Evolutionary conservation across 2,113 vertebrate genomes (phyloP).

Genomic region (Ctenomys sociabilis): DNA sequence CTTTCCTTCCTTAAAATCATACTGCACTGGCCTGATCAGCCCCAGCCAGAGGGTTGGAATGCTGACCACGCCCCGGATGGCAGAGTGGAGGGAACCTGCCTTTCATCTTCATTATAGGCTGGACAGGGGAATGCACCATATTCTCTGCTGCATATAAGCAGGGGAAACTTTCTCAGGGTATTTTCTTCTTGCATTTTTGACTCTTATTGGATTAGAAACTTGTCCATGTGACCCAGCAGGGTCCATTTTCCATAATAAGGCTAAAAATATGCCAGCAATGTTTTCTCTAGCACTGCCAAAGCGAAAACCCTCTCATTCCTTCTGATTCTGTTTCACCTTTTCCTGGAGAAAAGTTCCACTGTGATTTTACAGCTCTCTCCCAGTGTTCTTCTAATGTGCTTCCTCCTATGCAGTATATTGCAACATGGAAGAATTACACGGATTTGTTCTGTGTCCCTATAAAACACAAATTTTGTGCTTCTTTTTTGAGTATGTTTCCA

Average conservation of each 20-base stretch:
- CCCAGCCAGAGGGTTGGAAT: constrained; percentile 86
- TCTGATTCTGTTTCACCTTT: constrained; percentile 50
- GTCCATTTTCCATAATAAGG: constrained; percentile 88
- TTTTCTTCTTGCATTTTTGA: constrained; percentile 89
- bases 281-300: constrained; percentile 82
- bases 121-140: constrained; percentile 86
- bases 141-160: constrained; percentile 82
- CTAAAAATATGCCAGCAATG: constrained; percentile 87
- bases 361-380: background rate
- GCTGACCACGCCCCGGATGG: constrained; percentile 86
- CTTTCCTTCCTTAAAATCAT: constrained; percentile 79
- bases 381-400: background rate
- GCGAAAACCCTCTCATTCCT: constrained; percentile 73
- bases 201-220: constrained; percentile 88
- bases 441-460: background rate
- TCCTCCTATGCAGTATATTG: background rate
- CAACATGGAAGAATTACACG: background rate
- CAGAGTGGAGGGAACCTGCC: constrained; percentile 87
- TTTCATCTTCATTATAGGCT: constrained; percentile 91
- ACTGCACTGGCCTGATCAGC: constrained; percentile 82
- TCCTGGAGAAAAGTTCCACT: constrained; percentile 27
- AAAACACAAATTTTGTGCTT: constrained; percentile 27
- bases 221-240: constrained; percentile 85
- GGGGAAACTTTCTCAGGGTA: constrained; percentile 88
- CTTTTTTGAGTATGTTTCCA: constrained; percentile 19